Evolutionary conservation across 2,113 vertebrate genomes (phyloP), one percentile per base, ranked within the genome.

Genomic region (Periophthalmodon schlosseri): DNA sequence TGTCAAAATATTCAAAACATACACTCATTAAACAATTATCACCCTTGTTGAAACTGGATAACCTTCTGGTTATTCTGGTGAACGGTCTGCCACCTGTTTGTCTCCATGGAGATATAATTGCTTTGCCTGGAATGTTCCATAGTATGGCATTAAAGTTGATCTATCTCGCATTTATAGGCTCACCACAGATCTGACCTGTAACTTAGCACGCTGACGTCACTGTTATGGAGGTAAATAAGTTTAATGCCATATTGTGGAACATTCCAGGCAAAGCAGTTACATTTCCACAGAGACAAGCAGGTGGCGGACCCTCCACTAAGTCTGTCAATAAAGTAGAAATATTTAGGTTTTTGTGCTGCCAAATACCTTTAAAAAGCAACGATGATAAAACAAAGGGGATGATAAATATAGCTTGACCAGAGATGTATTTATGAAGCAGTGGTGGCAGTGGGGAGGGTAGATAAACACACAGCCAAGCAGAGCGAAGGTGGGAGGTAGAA

Each of bases 1-100:
- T 99, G 86, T 2, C 61, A 44, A 66, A 34, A 50, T 64, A 28
- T 4, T 28, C 5, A 28, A 60, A 60, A 15, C 21, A 54, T 54
- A 21, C 7, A 56, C 20, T 56, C 10, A n/a, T 56, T 56, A 21
- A 7, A 56, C 9, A 9, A 56, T 56, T 10, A 56, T 10, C 0
- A 56, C 18, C 52, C 52, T 56, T 52, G 16, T 52, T 52, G 3
- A 52, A 18, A 18, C 16, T 52, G 16, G 16, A 52, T 18, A 20
- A 5, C 16, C 7, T 52, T 44, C 8, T 44, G 8, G 39, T 44
- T 44, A 44, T 44, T 10, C 39, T 44, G 2, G 7, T 44, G 39
- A 10, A 9, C 9, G 10, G 39, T 44, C 28, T 28, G 28, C 28
- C 28, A 10, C 36, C 36, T 39, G 36, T 9, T 39, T 39, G 8